Evolutionary conservation across 2,797 vertebrate species (phyloP).

Genomic region (Distichodus sexfasciatus): DNA sequence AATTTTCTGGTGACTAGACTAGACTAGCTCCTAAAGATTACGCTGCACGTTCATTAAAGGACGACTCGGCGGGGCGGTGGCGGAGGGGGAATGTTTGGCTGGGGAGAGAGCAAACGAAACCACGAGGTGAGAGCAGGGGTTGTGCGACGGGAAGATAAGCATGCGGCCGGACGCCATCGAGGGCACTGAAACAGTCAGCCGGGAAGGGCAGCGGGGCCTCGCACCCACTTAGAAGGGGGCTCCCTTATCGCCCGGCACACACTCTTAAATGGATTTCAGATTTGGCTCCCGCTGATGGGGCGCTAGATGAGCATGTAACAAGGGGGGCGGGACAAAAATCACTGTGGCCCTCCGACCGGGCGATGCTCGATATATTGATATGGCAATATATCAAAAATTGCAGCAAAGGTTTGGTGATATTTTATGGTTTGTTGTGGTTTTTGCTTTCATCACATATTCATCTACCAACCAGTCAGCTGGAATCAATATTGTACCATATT

Average conservation of each 20-base stretch:
- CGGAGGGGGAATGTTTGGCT: too few species aligned
- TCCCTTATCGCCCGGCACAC: constrained; percentile 77
- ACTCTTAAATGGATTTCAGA: constrained; percentile 79
- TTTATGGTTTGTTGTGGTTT: too few species aligned
- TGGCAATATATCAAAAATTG: too few species aligned
- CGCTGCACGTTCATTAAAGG: constrained; percentile 42
- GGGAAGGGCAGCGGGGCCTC: constrained; percentile 34
- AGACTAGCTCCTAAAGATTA: constrained; percentile 73
- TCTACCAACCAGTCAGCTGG: too few species aligned
- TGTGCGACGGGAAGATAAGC: constrained; percentile 52
- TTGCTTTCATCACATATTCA: too few species aligned
- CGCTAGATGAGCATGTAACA: constrained; percentile 70
- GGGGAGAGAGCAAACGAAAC: too few species aligned
- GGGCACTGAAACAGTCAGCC: constrained; percentile 35
- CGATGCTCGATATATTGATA: too few species aligned
- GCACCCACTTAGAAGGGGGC: constrained; percentile 41
- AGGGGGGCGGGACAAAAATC: constrained; percentile 54
- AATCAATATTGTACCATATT: too few species aligned
- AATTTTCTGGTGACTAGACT: constrained; percentile 75
- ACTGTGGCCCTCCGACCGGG: too few species aligned
- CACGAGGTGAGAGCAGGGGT: constrained; percentile 43
- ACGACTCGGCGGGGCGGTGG: constrained; percentile 27
- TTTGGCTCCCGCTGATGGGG: constrained; percentile 70
- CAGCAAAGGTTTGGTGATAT: too few species aligned
- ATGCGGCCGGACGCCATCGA: constrained; percentile 38